A percentile compares a stretch with the other conserved stretches of the same genome.
These are phyloP conservation scores for Forbesichthys agassizii DNA, from an alignment of 2,113 vertebrate species.

Conservation along the genomic window DNA sequence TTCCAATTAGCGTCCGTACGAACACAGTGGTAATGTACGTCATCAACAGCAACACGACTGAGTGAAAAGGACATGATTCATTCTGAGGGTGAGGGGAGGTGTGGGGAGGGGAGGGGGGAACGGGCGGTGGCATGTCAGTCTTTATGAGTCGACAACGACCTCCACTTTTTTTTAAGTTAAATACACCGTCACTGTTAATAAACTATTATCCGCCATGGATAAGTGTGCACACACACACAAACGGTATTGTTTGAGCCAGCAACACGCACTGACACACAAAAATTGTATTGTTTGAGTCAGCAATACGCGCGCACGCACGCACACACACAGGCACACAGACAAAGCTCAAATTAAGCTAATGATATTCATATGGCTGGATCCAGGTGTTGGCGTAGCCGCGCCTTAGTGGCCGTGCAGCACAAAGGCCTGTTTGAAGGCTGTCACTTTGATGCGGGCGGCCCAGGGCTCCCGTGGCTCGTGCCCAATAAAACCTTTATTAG, in stretches of 20 bases:
- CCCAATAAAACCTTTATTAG: slow-evolving; percentile 55
- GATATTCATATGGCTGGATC: slow-evolving; percentile 34
- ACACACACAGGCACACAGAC: slow-evolving; percentile 10
- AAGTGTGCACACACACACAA: background rate
- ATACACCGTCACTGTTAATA: too few species aligned
- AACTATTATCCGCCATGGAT: background rate
- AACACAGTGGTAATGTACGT: too few species aligned
- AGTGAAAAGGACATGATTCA: too few species aligned
- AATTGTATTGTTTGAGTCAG: background rate
- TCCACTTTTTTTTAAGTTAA: too few species aligned
- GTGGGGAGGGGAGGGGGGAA: background rate
- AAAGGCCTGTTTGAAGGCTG: slow-evolving; percentile 53
- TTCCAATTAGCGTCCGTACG: too few species aligned
- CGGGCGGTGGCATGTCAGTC: too few species aligned
- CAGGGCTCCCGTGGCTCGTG: slow-evolving; percentile 28
- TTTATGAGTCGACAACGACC: too few species aligned
- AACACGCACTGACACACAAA: background rate
- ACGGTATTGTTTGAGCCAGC: background rate
- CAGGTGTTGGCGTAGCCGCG: slow-evolving; percentile 35
- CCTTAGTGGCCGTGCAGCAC: slow-evolving; percentile 57
- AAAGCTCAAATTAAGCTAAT: slow-evolving; percentile 36
- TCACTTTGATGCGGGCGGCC: slow-evolving; percentile 59
- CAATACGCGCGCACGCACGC: background rate
- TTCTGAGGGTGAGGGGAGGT: background rate
- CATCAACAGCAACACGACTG: too few species aligned